These are phyloP conservation scores for Phortica magna DNA, from an alignment of 2,888 invertebrate species.

Conservation along the genomic window DNA sequence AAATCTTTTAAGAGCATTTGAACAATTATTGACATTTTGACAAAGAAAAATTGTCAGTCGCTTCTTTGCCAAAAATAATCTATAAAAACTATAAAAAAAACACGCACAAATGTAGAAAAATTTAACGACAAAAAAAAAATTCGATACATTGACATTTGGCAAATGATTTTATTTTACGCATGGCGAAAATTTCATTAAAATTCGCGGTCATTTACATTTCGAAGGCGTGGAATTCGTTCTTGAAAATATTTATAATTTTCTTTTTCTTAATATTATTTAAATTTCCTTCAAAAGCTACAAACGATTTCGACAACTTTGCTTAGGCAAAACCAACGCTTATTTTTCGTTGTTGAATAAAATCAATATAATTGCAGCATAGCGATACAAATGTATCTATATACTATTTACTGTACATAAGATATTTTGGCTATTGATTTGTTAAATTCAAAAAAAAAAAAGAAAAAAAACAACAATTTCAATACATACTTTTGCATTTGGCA, in stretches of 20 bases:
- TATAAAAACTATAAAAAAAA: too few relatives aligned
- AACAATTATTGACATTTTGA: too few relatives aligned
- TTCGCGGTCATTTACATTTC: neutral
- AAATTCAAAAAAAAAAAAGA: neutral
- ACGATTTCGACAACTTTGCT: neutral
- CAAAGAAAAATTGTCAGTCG: too few relatives aligned
- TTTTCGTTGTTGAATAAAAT: constrained; percentile 14
- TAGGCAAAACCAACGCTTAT: neutral
- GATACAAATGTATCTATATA: neutral
- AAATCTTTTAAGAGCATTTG: too few relatives aligned
- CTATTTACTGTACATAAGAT: neutral
- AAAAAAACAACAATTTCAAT: constrained; percentile 19
- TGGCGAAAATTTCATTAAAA: neutral
- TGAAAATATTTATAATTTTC: neutral
- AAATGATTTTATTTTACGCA: neutral
- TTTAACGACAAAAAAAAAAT: neutral
- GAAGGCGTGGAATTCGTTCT: neutral
- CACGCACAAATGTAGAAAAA: too few relatives aligned
- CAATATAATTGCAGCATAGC: constrained; percentile 29
- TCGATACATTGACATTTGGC: neutral
- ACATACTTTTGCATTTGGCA: constrained; percentile 84
- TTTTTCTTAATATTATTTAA: too few relatives aligned
- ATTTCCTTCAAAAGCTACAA: neutral
- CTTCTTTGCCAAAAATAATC: too few relatives aligned
- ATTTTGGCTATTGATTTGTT: neutral